A percentile compares a stretch with the other conserved stretches of the same genome.
Evolutionary conservation across 2,888 invertebrate species (phyloP).

Genomic region (Notodonta dromedarius): DNA sequence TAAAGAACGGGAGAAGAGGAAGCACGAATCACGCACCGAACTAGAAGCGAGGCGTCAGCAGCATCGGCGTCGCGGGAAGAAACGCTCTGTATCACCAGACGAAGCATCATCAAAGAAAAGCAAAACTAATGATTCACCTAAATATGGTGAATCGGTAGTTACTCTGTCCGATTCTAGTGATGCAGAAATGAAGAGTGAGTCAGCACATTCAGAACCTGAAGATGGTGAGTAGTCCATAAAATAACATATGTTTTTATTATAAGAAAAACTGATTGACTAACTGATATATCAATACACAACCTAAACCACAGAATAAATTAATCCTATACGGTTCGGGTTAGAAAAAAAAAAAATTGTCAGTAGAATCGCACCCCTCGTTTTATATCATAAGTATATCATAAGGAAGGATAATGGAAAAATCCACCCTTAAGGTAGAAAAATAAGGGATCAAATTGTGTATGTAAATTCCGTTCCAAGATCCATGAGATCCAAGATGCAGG

Average conservation of each 20-base stretch:
- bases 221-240: conserved; percentile 56
- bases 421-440: no score
- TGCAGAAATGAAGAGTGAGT: conserved; percentile 76
- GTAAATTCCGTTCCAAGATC: no score
- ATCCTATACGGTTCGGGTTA: no score
- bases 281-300: no score
- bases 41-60: conserved; percentile 89
- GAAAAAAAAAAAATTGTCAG: no score
- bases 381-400: no score
- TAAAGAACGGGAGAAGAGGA: conserved; percentile 90
- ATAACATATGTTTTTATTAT: neutral
- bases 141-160: conserved; percentile 72
- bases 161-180: conserved; percentile 80
- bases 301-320: no score
- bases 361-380: no score
- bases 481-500: no score
- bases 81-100: conserved; percentile 67
- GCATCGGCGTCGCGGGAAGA: conserved; percentile 80
- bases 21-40: conserved; percentile 89
- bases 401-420: no score
- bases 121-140: conserved; percentile 66
- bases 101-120: conserved; percentile 65
- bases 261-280: neutral
- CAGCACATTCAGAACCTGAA: conserved; percentile 70
- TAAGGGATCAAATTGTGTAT: no score